phyloP scores from a whole-genome alignment of 2,888 invertebrate species.

The Melipona beecheii region DNA sequence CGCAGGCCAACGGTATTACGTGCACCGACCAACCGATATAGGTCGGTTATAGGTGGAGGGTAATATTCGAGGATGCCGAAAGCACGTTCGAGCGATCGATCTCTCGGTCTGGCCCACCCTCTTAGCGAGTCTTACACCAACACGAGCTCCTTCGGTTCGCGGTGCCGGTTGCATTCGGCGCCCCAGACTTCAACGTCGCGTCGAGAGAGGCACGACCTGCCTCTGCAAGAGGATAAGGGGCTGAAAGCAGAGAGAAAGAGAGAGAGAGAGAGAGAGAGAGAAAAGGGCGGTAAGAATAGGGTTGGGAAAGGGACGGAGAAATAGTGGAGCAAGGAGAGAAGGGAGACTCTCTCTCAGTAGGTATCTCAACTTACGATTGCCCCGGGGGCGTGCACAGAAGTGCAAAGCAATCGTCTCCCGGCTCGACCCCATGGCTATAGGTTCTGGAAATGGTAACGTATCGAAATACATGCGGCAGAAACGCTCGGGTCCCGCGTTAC shows the following conservation, averaged over 20 bases:
- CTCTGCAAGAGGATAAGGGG: constrained; percentile 37
- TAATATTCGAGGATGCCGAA: constrained; percentile 73
- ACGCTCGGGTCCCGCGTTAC: constrained; percentile 32
- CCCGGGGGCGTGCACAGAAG: constrained; percentile 74
- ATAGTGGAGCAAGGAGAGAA: constrained; percentile 31
- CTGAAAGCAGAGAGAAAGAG: constrained; percentile 16
- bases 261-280: background rate
- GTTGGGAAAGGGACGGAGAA: constrained; percentile 4
- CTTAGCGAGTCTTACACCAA: constrained; percentile 58
- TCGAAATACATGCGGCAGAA: constrained; percentile 66
- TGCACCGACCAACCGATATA: constrained; percentile 49
- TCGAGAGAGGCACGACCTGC: constrained; percentile 52
- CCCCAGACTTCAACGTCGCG: constrained; percentile 64
- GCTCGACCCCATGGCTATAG: constrained; percentile 67
- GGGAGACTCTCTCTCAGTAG: constrained; percentile 61
- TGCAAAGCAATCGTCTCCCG: constrained; percentile 74
- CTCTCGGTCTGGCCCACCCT: constrained; percentile 57
- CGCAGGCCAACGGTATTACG: constrained; percentile 56
- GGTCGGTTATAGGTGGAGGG: constrained; percentile 68
- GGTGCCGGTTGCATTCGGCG: constrained; percentile 67
- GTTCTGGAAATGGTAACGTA: constrained; percentile 70
- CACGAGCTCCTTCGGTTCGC: constrained; percentile 50
- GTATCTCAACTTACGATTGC: constrained; percentile 75
- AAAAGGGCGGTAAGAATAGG: background rate
- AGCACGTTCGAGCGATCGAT: constrained; percentile 75